Evolutionary conservation across 2,888 invertebrate species (phyloP), one percentile per base, ranked within the genome.

Genomic region (Globia sparganii): DNA sequence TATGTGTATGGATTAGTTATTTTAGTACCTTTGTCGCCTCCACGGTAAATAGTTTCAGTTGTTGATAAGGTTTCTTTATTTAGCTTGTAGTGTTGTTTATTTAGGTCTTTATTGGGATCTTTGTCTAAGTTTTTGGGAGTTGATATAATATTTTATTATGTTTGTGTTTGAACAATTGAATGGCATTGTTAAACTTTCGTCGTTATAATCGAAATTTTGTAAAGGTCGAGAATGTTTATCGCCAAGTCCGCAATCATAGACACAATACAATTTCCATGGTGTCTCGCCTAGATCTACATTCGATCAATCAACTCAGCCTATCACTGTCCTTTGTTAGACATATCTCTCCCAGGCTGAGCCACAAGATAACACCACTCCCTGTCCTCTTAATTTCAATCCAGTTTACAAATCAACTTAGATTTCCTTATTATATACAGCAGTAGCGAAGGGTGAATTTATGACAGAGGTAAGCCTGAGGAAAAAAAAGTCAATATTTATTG

Each of bases 1-100:
- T 78, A 2, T 58, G 43, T 69, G 0, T 56, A 49, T 46, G 64
- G 59, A 75, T 53, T 46, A 67, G 46, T 59, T 80, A 70, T 83
- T 77, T 77, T 40, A 43, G 37, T 49, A 31, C 21, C 61, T 72
- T 77, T 77, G 77, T 65, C 46, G 34, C 46, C 31, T 69, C n/a
- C 15, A 15, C 21, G 31, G 65, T 37, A 4, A 53, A 75, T 79
- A 66, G 49, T 73, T 69, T 84, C 40, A 56, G 43, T 61, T 25
- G 21, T 31, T 67, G 25, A 43, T 71, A 53, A 40, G 66, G 56
- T 56, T 78, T 78, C 40, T 67, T 40, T 61, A 40, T 40, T 53
- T 15, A 66, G 37, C 28, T 11, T 43, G 0, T 71, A n/a, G n/a
- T 77, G 0, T 71, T 28, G n/a, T 77, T 61, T 53, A 31, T 1